Base-by-base conservation (phyloP, 2,888 invertebrate species). In the Palloptera scutellata region DNA sequence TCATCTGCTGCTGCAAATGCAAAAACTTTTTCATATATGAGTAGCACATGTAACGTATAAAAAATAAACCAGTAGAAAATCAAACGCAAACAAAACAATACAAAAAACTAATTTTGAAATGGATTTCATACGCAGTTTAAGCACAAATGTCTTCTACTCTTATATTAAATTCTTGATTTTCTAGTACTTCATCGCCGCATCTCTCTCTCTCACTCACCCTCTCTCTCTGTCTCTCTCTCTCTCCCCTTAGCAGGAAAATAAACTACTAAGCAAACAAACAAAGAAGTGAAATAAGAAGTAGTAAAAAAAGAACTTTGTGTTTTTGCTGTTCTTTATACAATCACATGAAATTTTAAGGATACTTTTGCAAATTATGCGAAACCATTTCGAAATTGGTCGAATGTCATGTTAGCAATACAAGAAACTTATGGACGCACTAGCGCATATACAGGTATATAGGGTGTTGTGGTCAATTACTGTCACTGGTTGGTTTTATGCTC, bases 331-430 rank as follows among this genome's bases (percentile, higher is more conserved):
- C n/a, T 52, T 61, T 62, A 62, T 69, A 64, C 64, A 51, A 48
- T 58, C 64, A 69, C 66, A 69, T 66, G 58, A 66, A 66, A 60
- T 65, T 73, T 72, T 68, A 66, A 69, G 73, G 68, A 70, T 74
- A 71, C 73, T 75, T 77, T 72, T 78, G 77, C 79, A 81, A 81
- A 81, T 81, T 81, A 81, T 82, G 81, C 83, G 81, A 81, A 81
- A 75, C 78, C 79, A 81, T 81, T 81, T 80, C 75, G 75, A 76
- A 82, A 81, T 80, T 81, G 80, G 77, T 19, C 62, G 54, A 53
- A 59, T 12, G 64, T 64, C 57, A 58, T 30, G 30, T 30, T 30
- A 30, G 30, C 2, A 30, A 30, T 30, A 30, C 41, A 20, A 52
- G 17, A 43, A n/a, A 51, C 41, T 40, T 62, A 51, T n/a, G 60